Evolutionary conservation across 2,888 invertebrate genomes (phyloP), one percentile per base, ranked within the genome.

Genomic region (Ceratothoa steindachneri): DNA sequence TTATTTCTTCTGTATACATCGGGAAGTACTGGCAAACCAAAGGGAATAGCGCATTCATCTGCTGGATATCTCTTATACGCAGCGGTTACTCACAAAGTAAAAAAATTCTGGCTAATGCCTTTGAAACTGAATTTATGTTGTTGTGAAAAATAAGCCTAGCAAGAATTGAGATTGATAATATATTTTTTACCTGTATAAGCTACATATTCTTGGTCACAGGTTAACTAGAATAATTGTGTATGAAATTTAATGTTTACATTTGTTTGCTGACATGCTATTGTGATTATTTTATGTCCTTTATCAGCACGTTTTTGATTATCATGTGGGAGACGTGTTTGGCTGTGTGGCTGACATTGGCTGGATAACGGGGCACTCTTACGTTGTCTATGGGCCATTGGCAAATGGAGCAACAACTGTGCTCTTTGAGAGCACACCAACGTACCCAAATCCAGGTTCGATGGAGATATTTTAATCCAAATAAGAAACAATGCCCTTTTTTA

Each of bases 291-390:
- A 12, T 51, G 51, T 51, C 51, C 9, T 19, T 60, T 60, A 9
- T 9, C 81, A 86, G 85, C 82, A 84, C 80, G 85, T 84, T 12
- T 87, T 86, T 81, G 84, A 86, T 81, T 85, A 83, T 81, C 80
- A 82, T 1, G 80, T 80, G 1, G 82, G 82, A 1, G 86, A 87
- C 78, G 82, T 83, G 31, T 87, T 85, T 82, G 85, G 85, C 1
- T 87, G 87, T 83, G 84, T 86, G 66, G 87, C 87, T 12, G 87
- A 87, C 80, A 84, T 87, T 69, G 87, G 87, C 30, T 87, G 87
- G 87, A 83, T 84, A 30, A 84, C 84, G 2, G 84, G 84, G 0
- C 84, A 85, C 81, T 83, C 83, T 27, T 86, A 86, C 81, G 84
- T 85, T 9, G 84, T 86, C 15, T 87, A 87, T 81, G 87, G 86